These are phyloP conservation scores for Arizona elegans DNA, from an alignment of 2,113 vertebrate genomes.

Conservation along the genomic window DNA sequence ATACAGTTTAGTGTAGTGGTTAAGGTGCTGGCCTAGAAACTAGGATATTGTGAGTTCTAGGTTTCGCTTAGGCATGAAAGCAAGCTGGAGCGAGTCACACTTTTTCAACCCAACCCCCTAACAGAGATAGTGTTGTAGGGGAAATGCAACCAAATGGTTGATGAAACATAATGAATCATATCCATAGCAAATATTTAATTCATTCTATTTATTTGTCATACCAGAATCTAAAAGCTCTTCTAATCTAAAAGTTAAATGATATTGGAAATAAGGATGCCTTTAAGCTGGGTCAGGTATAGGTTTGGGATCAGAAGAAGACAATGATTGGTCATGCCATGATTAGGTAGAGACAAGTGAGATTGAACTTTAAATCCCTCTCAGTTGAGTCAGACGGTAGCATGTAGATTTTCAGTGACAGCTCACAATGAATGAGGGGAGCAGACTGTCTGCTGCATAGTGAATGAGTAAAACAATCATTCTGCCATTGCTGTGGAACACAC, in stretches of 20 bases:
- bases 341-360: neutral
- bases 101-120: neutral
- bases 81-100: neutral
- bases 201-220: neutral
- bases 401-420: neutral
- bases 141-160: neutral
- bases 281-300: neutral
- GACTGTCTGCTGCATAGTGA: neutral
- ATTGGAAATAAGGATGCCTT: neutral
- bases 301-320: neutral
- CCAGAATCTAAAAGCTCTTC: neutral
- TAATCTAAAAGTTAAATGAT: neutral
- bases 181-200: neutral
- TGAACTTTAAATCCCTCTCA: neutral
- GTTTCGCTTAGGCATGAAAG: neutral
- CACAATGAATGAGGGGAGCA: neutral
- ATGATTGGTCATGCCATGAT: neutral
- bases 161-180: neutral
- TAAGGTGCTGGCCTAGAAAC: neutral
- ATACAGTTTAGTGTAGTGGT: neutral
- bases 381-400: neutral
- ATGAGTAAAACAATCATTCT: neutral
- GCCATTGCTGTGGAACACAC: neutral
- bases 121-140: neutral
- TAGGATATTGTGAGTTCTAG: neutral